Evolutionary conservation across 2,797 vertebrate species (phyloP).

Genomic region (Hapalemur alaotrensis): DNA sequence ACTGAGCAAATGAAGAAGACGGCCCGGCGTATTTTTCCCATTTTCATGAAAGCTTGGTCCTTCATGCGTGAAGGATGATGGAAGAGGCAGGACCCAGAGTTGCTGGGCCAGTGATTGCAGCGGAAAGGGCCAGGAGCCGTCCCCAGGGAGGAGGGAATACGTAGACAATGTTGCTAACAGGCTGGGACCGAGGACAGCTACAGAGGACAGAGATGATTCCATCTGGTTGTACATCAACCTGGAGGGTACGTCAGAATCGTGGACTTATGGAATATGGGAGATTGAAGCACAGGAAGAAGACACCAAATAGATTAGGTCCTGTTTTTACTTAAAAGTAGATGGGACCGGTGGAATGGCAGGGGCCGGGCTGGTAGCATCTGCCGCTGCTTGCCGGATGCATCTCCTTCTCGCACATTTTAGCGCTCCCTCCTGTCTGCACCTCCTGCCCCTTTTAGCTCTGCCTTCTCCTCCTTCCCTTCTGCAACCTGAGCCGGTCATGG

Average conservation of each 20-base stretch:
- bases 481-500: no score
- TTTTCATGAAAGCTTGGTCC: not conserved
- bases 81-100: not conserved
- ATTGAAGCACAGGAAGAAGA: not conserved
- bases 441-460: not conserved
- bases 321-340: not conserved
- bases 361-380: no score
- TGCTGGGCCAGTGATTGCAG: not conserved
- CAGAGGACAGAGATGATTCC: not conserved
- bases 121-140: not conserved
- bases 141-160: not conserved
- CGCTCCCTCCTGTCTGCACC: not conserved
- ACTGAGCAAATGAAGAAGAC: not conserved
- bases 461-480: not conserved
- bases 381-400: fast-evolving
- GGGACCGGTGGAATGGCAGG: no score
- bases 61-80: not conserved
- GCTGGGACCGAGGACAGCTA: not conserved
- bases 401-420: not conserved
- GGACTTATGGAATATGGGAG: not conserved
- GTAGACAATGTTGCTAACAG: not conserved
- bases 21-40: not conserved
- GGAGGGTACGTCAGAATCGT: not conserved
- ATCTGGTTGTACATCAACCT: fast-evolving
- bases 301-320: fast-evolving